Percentiles rank a stretch among this genome's conserved stretches.
These are phyloP conservation scores for Silurus asotus DNA, from an alignment of 2,113 vertebrate species.

Conservation along the genomic window DNA sequence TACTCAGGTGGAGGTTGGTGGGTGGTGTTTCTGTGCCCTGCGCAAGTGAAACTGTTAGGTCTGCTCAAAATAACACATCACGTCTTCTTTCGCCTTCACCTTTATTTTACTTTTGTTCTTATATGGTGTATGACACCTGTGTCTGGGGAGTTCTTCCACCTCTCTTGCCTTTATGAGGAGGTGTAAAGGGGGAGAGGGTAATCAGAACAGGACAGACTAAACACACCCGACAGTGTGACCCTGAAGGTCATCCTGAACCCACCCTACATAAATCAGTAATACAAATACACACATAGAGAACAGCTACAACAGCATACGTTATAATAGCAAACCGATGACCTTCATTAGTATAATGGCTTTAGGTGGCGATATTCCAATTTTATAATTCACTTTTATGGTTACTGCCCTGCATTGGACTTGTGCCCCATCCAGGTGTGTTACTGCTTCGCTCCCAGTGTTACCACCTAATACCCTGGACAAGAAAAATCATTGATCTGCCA, in stretches of 20 bases:
- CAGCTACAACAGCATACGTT: not conserved
- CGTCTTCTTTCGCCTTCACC: not conserved
- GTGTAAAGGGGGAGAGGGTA: not conserved
- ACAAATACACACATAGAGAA: slow-evolving; percentile 32
- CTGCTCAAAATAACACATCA: not conserved
- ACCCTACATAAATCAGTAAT: slow-evolving; percentile 38
- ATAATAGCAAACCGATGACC: not conserved
- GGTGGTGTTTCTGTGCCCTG: slow-evolving; percentile 6
- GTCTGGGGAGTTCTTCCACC: not conserved
- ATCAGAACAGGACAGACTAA: slow-evolving; percentile 49
- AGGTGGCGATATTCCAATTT: not conserved
- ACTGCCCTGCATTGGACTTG: too few relatives aligned
- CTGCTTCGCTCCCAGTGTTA: not conserved
- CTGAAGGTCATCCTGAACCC: slow-evolving; percentile 32
- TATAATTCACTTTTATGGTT: not conserved
- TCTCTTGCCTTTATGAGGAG: not conserved
- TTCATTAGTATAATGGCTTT: not conserved
- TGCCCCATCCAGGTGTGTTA: not conserved
- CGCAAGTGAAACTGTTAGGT: not conserved
- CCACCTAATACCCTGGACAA: too few relatives aligned
- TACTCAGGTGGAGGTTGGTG: not conserved
- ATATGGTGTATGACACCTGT: slow-evolving; percentile 5
- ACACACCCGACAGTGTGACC: slow-evolving; percentile 46
- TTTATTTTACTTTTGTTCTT: not conserved
- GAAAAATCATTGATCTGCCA: too few relatives aligned